A percentile compares a stretch with the other conserved stretches of the same genome.
phyloP scores from a whole-genome alignment of 1,140 invertebrate species.

The Drosophila baimaii region DNA sequence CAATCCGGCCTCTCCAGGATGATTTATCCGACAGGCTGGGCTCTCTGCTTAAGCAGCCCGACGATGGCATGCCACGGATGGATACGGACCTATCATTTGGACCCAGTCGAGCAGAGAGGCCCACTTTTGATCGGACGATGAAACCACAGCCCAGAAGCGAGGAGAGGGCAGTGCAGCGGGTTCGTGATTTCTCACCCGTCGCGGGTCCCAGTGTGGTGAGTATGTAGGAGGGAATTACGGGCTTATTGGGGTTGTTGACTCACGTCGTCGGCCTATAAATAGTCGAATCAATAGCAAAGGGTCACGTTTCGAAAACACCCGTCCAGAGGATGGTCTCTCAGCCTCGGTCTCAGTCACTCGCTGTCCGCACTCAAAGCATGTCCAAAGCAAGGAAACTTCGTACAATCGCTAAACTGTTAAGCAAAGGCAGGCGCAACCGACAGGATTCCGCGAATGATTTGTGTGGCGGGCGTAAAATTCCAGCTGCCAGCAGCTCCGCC shows the following conservation, averaged over 20 bases:
- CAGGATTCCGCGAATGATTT: slow-evolving; percentile 66
- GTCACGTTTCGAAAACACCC: slow-evolving; percentile 59
- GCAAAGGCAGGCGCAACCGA: slow-evolving; percentile 8
- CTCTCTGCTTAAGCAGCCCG: background rate
- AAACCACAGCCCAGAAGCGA: slow-evolving; percentile 85
- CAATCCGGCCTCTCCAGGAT: background rate
- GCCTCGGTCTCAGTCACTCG: slow-evolving; percentile 50
- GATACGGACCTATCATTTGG: background rate
- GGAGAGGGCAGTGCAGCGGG: slow-evolving; percentile 66
- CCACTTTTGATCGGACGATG: slow-evolving; percentile 87
- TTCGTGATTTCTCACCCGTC: slow-evolving; percentile 87
- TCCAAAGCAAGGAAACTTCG: slow-evolving; percentile 42
- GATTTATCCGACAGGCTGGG: slow-evolving; percentile 16
- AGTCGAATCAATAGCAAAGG: slow-evolving; percentile 65
- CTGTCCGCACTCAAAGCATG: slow-evolving; percentile 72
- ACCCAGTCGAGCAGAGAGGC: slow-evolving; percentile 50
- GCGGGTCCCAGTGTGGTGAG: slow-evolving; percentile 85
- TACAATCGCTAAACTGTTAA: slow-evolving; percentile 41
- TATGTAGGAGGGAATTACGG: slow-evolving; percentile 9
- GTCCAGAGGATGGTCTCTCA: slow-evolving; percentile 20
- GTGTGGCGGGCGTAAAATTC: slow-evolving; percentile 72
- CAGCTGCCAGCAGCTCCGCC: slow-evolving; percentile 56
- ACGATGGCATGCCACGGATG: background rate
- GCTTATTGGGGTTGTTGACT: slow-evolving; percentile 24
- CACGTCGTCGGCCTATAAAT: slow-evolving; percentile 51